phyloP scores from a whole-genome alignment of 2,113 vertebrate species.

The Crotalus horridus region DNA sequence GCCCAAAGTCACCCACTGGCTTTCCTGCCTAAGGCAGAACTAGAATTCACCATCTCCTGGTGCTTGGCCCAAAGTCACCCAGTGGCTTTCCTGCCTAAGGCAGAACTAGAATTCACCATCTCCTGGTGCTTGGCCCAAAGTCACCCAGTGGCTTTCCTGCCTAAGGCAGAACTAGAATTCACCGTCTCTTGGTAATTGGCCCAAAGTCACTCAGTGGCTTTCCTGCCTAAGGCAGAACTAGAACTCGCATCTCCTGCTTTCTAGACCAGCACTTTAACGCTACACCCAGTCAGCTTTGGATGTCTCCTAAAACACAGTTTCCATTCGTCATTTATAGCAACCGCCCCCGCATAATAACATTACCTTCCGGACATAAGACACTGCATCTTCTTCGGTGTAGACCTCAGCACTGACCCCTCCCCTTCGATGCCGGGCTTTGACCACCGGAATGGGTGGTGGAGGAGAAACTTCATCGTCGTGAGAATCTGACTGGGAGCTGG shows the following conservation, averaged over 20 bases:
- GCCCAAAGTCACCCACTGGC: background rate
- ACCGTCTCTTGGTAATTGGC: no score
- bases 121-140: no score
- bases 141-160: no score
- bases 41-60: no score
- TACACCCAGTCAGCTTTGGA: background rate
- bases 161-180: no score
- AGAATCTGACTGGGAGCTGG: conserved; percentile 90
- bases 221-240: no score
- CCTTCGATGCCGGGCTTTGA: conserved; percentile 85
- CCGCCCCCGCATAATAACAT: rapidly evolving
- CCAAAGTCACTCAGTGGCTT: no score
- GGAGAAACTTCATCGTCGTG: conserved; percentile 93
- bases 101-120: no score
- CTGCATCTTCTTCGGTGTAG: conserved; percentile 95
- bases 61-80: no score
- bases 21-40: background rate
- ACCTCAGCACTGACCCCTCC: conserved; percentile 96
- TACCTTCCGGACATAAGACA: conserved; percentile 97
- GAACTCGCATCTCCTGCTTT: rapidly evolving
- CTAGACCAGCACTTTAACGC: background rate
- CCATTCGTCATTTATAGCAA: rapidly evolving
- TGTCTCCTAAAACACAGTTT: background rate
- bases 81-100: no score
- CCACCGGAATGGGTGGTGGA: conserved; percentile 87